Base-by-base conservation (phyloP, 2,113 vertebrate genomes). In the Dendropsophus ebraccatus region DNA sequence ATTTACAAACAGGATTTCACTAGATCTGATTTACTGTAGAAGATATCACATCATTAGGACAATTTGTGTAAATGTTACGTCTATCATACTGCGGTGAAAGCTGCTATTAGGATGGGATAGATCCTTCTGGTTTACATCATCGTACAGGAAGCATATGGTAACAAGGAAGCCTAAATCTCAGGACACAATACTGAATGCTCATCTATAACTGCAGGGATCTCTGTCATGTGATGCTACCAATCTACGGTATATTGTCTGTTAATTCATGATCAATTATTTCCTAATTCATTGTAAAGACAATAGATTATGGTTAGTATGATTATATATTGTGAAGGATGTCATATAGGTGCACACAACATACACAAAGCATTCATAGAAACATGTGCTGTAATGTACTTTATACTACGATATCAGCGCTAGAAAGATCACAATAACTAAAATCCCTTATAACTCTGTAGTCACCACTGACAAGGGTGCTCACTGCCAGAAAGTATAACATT, bases 81-180 rank as follows among this genome's bases (percentile, higher is more conserved):
- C 35, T 37, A 41, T 37, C 67, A 10, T 3, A 41, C 3, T 35
- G 32, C 10, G 65, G 17, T 35, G 16, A 69, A 12, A 28, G 58
- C 58, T 5, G 58, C 58, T 6, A 2, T n/a, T n/a, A 58, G 7
- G n/a, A 62, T 60, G 23, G 2, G n/a, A 60, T 25, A 25, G 30
- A 65, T 65, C 62, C 62, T 16, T 37, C 65, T 35, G 65, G 65
- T 69, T 69, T 69, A 8, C 67, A 37, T 70, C 67, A 70, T 70
- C 67, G 12, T 37, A 69, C 67, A 70, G 32, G 19, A 70, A 70
- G 32, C 35, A 37, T 32, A 37, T 41, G 67, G 32, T 69, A 17
- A 35, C 30, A 35, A 69, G 65, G 65, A 60, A 65, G 60, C 23
- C 58, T 11, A 25, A 12, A 5, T 30, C 2, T 65, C 60, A 65